Evolutionary conservation across 2,888 invertebrate species (phyloP).

Genomic region (Panopea generosa): DNA sequence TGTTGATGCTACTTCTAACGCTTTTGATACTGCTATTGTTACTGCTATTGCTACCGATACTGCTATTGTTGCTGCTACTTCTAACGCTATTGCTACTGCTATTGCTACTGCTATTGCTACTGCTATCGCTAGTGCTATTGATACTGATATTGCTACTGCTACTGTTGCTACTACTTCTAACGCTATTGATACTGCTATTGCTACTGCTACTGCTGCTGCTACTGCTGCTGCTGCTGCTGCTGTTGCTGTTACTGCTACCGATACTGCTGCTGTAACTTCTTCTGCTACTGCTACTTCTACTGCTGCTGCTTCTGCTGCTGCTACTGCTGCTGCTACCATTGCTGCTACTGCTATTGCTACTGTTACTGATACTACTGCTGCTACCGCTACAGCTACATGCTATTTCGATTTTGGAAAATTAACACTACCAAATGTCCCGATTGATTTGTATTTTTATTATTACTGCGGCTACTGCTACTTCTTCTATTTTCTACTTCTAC

Average conservation of each 20-base stretch:
- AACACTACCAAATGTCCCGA: too few species aligned
- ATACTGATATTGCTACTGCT: too few species aligned
- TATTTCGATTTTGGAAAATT: too few species aligned
- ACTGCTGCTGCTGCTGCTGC: neutral
- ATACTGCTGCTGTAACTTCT: conserved; percentile 1
- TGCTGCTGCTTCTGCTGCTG: neutral
- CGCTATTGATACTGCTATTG: neutral
- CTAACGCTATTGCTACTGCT: neutral
- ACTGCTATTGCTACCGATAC: conserved; percentile 14
- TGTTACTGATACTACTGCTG: neutral
- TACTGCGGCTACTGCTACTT: neutral
- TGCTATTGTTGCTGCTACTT: conserved; percentile 4
- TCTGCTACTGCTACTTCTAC: too few species aligned
- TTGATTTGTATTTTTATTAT: too few species aligned
- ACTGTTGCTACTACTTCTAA: neutral
- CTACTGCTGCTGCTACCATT: conserved; percentile 3
- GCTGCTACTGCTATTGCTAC: too few species aligned
- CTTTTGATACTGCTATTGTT: conserved; percentile 14
- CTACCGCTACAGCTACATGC: conserved; percentile 17
- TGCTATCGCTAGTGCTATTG: neutral
- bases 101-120: conserved; percentile 10
- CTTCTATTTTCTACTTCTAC: neutral
- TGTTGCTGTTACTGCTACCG: neutral
- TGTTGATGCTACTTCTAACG: conserved; percentile 7
- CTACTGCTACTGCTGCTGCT: neutral